These are phyloP conservation scores for Notoglanidium macrostoma DNA, from an alignment of 2,797 vertebrate genomes.

Conservation along the genomic window DNA sequence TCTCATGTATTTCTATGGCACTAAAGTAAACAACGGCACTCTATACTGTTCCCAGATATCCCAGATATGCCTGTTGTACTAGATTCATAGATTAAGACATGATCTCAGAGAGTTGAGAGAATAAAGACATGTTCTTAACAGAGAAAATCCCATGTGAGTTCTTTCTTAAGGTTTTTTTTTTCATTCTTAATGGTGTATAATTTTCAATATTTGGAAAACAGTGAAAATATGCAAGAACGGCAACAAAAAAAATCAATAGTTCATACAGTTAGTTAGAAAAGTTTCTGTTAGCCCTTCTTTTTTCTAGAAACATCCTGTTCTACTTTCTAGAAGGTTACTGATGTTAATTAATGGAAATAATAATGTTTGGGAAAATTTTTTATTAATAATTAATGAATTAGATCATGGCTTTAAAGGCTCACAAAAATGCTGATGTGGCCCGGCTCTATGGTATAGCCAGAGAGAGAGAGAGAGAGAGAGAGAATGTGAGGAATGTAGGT, in stretches of 20 bases:
- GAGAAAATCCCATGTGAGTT: not conserved
- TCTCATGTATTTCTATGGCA: not conserved
- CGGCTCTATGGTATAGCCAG: not conserved
- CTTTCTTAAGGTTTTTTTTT: not conserved
- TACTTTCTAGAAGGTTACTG: not conserved
- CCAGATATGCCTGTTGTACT: not conserved
- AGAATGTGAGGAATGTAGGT: not conserved
- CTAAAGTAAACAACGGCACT: not conserved
- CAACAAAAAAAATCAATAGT: not conserved
- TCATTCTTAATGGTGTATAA: not conserved
- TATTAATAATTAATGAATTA: not conserved
- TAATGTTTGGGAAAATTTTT: not conserved
- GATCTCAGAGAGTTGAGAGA: not conserved
- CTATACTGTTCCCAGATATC: not conserved
- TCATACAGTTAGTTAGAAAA: too few species aligned
- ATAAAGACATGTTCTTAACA: not conserved
- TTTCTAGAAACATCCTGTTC: not conserved
- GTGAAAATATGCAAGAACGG: not conserved
- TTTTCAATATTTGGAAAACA: not conserved
- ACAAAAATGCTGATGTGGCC: not conserved
- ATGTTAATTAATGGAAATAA: not conserved
- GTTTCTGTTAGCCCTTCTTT: not conserved
- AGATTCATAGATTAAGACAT: not conserved
- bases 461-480: not conserved
- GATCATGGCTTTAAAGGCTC: not conserved